Evolutionary conservation across 2,888 invertebrate genomes (phyloP).

Genomic region (Noctua pronuba): DNA sequence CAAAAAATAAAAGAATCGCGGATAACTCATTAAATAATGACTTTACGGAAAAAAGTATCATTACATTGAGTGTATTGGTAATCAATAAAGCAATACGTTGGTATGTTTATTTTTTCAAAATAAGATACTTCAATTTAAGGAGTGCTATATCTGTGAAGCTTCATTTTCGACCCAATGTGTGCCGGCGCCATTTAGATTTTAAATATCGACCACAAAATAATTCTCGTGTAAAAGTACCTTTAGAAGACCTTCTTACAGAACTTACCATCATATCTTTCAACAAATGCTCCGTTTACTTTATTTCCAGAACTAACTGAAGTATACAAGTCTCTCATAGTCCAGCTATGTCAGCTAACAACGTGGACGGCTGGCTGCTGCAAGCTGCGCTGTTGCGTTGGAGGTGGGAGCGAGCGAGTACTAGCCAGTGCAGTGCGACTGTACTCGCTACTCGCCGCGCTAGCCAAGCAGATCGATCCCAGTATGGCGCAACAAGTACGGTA

Average conservation of each 20-base stretch:
- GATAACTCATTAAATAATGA: no score
- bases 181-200: background rate
- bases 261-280: background rate
- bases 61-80: background rate
- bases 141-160: background rate
- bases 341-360: conserved; percentile 77
- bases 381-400: conserved; percentile 78
- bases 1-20: no score
- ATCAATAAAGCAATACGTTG: background rate
- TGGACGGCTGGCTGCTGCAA: conserved; percentile 71
- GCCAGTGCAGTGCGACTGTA: conserved; percentile 75
- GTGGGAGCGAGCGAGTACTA: conserved; percentile 77
- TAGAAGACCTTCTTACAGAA: background rate
- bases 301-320: conserved; percentile 79
- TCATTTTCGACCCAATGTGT: background rate
- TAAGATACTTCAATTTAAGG: background rate
- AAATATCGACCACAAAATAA: background rate
- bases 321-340: conserved; percentile 77
- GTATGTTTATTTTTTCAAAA: background rate
- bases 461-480: conserved; percentile 70
- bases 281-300: background rate
- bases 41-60: no score
- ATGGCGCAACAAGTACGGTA: conserved; percentile 73
- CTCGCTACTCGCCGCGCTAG: conserved; percentile 73
- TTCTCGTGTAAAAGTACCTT: background rate